phyloP scores from a whole-genome alignment of 2,113 vertebrate genomes.

The cat (Felis catus) region DNA sequence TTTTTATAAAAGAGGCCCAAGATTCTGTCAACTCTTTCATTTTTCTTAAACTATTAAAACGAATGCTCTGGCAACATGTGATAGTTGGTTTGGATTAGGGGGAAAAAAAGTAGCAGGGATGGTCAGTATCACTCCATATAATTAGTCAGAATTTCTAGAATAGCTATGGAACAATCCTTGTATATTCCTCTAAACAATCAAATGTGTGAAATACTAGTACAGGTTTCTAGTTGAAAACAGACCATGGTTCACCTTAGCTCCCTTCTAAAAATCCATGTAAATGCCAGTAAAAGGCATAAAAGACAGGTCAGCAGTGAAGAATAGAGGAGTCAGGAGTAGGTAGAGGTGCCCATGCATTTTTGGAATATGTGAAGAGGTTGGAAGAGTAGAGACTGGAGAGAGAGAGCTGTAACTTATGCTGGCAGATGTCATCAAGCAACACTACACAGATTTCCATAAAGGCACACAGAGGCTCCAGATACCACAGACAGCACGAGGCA shows the following conservation, averaged over 20 bases:
- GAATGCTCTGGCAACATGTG: not conserved
- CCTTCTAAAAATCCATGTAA: not conserved
- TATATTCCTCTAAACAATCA: not conserved
- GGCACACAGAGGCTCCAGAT: not conserved
- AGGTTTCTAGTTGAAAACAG: not conserved
- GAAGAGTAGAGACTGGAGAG: not conserved
- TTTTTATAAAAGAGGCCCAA: not conserved
- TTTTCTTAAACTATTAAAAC: constrained; percentile 9
- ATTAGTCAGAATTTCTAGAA: not conserved
- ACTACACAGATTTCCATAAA: not conserved
- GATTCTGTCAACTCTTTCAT: not conserved
- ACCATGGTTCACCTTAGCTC: not conserved
- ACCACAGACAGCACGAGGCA: not conserved
- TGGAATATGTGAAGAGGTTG: not conserved
- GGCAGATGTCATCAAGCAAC: not conserved
- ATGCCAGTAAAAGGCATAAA: not conserved
- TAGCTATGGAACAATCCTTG: not conserved
- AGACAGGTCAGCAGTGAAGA: not conserved
- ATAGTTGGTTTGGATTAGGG: not conserved
- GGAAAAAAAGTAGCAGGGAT: not conserved
- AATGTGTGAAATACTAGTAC: not conserved
- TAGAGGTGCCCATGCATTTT: not conserved
- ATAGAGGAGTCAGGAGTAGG: not conserved
- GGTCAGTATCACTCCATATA: not conserved
- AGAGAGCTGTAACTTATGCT: not conserved